phyloP scores from a whole-genome alignment of 1,140 invertebrate genomes.

The Amphibalanus amphitrite region DNA sequence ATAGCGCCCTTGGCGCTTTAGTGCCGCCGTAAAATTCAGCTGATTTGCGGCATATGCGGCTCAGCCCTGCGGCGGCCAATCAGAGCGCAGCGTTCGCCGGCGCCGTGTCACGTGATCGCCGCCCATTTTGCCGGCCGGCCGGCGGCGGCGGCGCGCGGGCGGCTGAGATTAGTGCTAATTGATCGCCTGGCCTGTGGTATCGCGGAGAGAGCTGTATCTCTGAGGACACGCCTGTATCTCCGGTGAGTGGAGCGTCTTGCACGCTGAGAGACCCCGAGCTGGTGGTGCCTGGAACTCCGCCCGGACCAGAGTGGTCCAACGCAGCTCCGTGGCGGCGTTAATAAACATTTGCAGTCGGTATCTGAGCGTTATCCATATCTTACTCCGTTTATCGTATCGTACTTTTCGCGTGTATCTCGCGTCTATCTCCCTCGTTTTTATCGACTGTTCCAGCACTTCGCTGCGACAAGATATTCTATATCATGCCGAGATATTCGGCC shows the following conservation, averaged over 20 bases:
- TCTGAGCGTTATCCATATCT: not conserved
- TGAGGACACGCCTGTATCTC: too few relatives aligned
- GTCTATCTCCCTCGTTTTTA: not conserved
- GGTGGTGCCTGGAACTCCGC: not conserved
- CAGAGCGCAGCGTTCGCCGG: too few relatives aligned
- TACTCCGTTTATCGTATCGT: not conserved
- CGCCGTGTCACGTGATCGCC: not conserved
- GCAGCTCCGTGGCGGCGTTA: not conserved
- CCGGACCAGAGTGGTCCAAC: not conserved
- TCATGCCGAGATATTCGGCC: not conserved
- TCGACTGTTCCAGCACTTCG: not conserved
- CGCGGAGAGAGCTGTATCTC: too few relatives aligned
- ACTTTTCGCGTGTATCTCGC: not conserved
- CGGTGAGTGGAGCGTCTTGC: not conserved
- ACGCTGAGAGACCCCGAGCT: not conserved
- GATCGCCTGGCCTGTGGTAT: not conserved
- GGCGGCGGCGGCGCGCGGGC: too few relatives aligned
- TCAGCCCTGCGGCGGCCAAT: not conserved
- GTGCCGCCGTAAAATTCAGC: not conserved
- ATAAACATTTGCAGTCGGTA: not conserved
- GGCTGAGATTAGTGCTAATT: not conserved
- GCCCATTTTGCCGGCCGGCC: not conserved
- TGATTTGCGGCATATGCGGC: not conserved
- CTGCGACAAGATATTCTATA: not conserved
- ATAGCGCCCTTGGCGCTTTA: not conserved